Evolutionary conservation across 2,888 invertebrate genomes (phyloP), one percentile per base, ranked within the genome.

Genomic region (Tineola bisselliella): DNA sequence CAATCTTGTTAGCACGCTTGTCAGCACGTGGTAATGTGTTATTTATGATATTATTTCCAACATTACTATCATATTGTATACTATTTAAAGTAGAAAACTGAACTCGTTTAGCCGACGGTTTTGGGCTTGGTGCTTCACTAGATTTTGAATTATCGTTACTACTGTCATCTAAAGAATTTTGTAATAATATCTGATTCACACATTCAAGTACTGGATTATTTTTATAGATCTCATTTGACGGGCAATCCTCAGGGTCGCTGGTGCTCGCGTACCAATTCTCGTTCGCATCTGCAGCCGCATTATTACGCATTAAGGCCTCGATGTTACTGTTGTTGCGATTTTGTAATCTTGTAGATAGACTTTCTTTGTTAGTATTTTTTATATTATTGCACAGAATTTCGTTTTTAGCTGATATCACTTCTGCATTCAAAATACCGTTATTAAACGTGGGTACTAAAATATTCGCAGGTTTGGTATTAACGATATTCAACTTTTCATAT

Each of bases 181-280:
- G 92, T 31, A 95, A 78, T 44, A 95, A 80, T 67, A 95, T 95
- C 79, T 93, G 94, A 81, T 94, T 94, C 65, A 95, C 94, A 71
- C 94, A 94, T 76, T 95, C 94, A 59, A 95, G 78, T 8, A 95
- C 94, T 0, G 94, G 94, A 79, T 94, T 95, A 66, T 94, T 93
- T 74, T 92, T 90, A 66, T 92, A 92, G 66, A 91, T 90, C 71
- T 91, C 91, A 70, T 89, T 88, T 18, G 90, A 89, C 62, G 91
- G 90, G 64, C 91, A 90, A 66, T 93, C 93, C 71, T 94, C 94
- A 54, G 91, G 92, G 71, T 93, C 94, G 70, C 93, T 93, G 15
- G 91, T 91, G 70, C 92, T 92, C 12, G 92, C 91, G 76, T 94
- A 94, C 94, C 94, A 94, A 75, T 93, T 93, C 67, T 93, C 93